Evolutionary conservation across 2,888 invertebrate species (phyloP).

Genomic region (Sphaeridia pumilis): DNA sequence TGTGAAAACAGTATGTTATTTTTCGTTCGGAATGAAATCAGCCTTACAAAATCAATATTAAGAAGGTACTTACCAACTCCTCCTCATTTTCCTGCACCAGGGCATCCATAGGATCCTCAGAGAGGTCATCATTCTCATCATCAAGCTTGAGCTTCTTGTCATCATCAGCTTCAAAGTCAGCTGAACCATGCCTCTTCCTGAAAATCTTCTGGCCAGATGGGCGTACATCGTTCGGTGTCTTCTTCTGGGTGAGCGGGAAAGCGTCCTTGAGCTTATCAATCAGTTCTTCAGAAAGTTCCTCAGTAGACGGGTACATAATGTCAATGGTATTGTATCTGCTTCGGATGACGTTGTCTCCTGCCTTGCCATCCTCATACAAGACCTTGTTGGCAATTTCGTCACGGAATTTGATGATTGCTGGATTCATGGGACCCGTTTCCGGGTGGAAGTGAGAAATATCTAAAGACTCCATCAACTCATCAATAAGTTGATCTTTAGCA

Average conservation of each 20-base stretch:
- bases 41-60: too few species aligned
- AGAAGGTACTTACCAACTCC: slow-evolving; percentile 27
- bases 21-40: too few species aligned
- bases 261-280: slow-evolving; percentile 3
- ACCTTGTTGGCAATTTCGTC: slow-evolving; percentile 18
- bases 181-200: slow-evolving; percentile 17
- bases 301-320: slow-evolving; percentile 19
- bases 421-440: slow-evolving; percentile 24
- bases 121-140: not conserved
- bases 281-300: slow-evolving; percentile 2
- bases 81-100: slow-evolving; percentile 14
- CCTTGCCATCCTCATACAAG: not conserved
- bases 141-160: slow-evolving; percentile 25
- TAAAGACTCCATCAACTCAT: slow-evolving; percentile 23
- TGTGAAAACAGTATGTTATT: too few species aligned
- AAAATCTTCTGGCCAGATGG: slow-evolving; percentile 28
- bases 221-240: slow-evolving; percentile 17
- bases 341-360: not conserved
- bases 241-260: slow-evolving; percentile 23
- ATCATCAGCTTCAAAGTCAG: slow-evolving; percentile 8
- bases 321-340: slow-evolving; percentile 18
- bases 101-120: slow-evolving; percentile 10
- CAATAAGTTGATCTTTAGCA: slow-evolving; percentile 25
- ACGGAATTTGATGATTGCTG: slow-evolving; percentile 14
- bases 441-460: slow-evolving; percentile 19